Base-by-base conservation (phyloP, 2,888 invertebrate species). In the Eurytoma adleriae region DNA sequence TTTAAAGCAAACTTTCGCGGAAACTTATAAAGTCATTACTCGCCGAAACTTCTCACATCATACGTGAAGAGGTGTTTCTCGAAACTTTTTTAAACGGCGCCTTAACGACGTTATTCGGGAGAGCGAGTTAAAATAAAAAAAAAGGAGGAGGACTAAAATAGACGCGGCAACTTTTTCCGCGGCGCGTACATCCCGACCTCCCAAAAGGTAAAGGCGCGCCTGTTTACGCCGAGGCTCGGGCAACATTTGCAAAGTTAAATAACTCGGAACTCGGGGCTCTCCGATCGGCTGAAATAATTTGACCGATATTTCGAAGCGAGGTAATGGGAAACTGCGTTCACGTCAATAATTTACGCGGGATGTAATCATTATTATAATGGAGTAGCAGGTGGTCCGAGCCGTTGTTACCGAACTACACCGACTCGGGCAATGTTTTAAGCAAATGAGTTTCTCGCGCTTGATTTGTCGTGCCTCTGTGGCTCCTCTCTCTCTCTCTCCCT, bases 291-390 rank as follows among this genome's bases (percentile, higher is more conserved):
- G 77, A 80, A 80, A 80, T 77, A 80, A 80, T 80, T 77, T 80
- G 76, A 77, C 80, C 80, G 70, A 77, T 80, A 76, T 80, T 72
- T 62, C 76, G 80, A 61, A 54, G 72, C 48, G 30, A 57, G 67
- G 27, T 76, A 73, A 67, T 78, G 77, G 75, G 69, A 75, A 75
- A 70, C 79, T 66, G 48, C 68, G 54, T 62, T 40, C 59, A 62
- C 84, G 83, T 83, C 83, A 85, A 85, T 86, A 87, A 87, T 88
- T 88, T 84, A 86, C 84, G 64, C 72, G 68, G 83, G 83, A 83
- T 82, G 85, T 86, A 86, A 89, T 88, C 87, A 89, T 89, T 88
- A 89, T 88, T 87, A 88, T 89, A 89, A 89, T 89, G 87, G 88
- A 86, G 87, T 84, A 88, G 88, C 89, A 88, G 88, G 88, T 89